phyloP scores from a whole-genome alignment of 2,797 vertebrate species.

The Rallus crepitans region DNA sequence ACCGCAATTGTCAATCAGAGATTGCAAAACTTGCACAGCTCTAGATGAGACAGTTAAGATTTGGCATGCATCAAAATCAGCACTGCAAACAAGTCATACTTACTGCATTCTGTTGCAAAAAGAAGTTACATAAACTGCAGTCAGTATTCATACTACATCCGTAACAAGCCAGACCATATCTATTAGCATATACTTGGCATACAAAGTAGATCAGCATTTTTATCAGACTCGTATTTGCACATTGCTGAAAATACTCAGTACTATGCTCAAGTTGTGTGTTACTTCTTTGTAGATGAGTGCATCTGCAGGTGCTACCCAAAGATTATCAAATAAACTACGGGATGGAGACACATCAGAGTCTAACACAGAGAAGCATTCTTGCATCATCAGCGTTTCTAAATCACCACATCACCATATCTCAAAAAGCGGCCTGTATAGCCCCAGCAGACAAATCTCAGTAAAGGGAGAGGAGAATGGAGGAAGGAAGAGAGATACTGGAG shows the following conservation, averaged over 20 bases:
- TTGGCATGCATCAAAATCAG: slow-evolving; percentile 82
- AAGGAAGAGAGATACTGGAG: not conserved
- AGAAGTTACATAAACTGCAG: slow-evolving; percentile 73
- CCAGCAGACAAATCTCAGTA: not conserved
- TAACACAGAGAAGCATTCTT: not conserved
- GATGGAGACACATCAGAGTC: not conserved
- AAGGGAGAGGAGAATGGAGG: not conserved
- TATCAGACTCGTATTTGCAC: not conserved
- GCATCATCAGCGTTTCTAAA: not conserved
- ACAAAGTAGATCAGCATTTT: not conserved
- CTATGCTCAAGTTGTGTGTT: not conserved
- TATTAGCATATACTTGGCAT: slow-evolving; percentile 3
- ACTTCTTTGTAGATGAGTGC: not conserved
- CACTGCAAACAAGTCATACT: slow-evolving; percentile 90
- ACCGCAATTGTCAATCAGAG: slow-evolving; percentile 39
- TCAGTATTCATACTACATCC: slow-evolving; percentile 63
- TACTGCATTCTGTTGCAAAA: slow-evolving; percentile 90
- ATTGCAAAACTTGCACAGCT: slow-evolving; percentile 55
- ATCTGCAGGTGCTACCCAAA: not conserved
- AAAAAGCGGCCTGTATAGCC: not conserved
- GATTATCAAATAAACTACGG: not conserved
- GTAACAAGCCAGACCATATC: slow-evolving; percentile 12
- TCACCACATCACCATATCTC: not conserved
- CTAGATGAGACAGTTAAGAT: slow-evolving; percentile 65
- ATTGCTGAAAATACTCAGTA: not conserved